Evolutionary conservation across 1,140 invertebrate genomes (phyloP), one percentile per base, ranked within the genome.

Genomic region (Psix sp.): DNA sequence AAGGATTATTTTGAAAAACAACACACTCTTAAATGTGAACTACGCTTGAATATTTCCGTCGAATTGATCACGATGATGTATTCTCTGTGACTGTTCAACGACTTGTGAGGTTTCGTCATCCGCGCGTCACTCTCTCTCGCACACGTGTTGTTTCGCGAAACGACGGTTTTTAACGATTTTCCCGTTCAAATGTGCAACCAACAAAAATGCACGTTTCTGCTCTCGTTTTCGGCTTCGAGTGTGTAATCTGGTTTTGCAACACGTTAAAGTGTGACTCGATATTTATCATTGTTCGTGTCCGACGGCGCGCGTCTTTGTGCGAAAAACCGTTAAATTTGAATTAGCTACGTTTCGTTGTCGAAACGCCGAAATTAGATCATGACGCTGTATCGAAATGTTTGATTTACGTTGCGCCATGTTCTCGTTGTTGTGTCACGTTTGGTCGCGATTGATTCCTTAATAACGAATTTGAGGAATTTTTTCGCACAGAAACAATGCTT

Each of bases 291-390:
- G 39, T 57, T 57, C 29, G 29, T 20, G 31, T 45, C 52, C 52
- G 52, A 57, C 52, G 52, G 52, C 20, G 9, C 0, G 9, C 52
- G 26, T 31, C 26, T 56, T 35, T 45, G 39, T 45, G 11, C 18
- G n/a, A 45, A 57, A 57, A 57, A 36, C 40, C 52, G 52, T 57
- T 57, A 38, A 57, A 45, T 57, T 43, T 15, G 5, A 42, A 54
- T 45, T 45, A 9, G 17, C 1, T 17, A 10, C 33, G 13, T 48
- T 48, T 33, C 1, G 15, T 11, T n/a, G n/a, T n/a, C n/a, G n/a
- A n/a, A n/a, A n/a, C n/a, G n/a, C n/a, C n/a, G n/a, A n/a, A n/a
- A n/a, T n/a, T n/a, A n/a, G n/a, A n/a, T n/a, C n/a, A n/a, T n/a
- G n/a, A n/a, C n/a, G n/a, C n/a, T n/a, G n/a, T n/a, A n/a, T n/a